phyloP scores from a whole-genome alignment of 2,113 vertebrate genomes.

The Paraplagusia blochii region DNA sequence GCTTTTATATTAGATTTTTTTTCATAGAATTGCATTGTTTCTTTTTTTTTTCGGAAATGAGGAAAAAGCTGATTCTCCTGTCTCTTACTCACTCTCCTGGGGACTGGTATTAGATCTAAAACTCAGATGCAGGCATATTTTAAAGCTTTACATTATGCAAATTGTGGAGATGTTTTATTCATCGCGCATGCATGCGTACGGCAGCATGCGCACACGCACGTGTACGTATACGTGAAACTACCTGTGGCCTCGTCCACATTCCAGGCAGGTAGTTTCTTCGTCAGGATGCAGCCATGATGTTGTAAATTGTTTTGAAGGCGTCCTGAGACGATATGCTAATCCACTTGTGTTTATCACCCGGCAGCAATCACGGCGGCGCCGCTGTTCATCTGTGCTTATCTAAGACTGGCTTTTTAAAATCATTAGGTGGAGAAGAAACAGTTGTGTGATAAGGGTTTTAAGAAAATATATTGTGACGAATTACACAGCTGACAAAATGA shows the following conservation, averaged over 20 bases:
- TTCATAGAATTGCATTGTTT: slow-evolving; percentile 55
- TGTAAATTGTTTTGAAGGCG: slow-evolving; percentile 66
- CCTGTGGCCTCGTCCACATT: slow-evolving; percentile 59
- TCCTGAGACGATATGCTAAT: slow-evolving; percentile 64
- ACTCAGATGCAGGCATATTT: slow-evolving; percentile 61
- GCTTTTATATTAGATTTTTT: slow-evolving; percentile 78
- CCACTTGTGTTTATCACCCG: slow-evolving; percentile 64
- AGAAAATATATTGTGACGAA: slow-evolving; percentile 50
- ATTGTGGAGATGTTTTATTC: slow-evolving; percentile 76
- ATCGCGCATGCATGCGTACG: slow-evolving; percentile 26
- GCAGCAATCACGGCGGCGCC: slow-evolving; percentile 55
- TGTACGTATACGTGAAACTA: slow-evolving; percentile 27
- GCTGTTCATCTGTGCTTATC: slow-evolving; percentile 63
- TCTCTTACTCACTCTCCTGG: slow-evolving; percentile 39
- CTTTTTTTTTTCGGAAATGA: slow-evolving; percentile 49
- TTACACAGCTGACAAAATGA: slow-evolving; percentile 41
- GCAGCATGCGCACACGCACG: neutral
- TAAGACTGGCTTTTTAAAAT: slow-evolving; percentile 64
- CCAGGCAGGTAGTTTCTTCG: slow-evolving; percentile 24
- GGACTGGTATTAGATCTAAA: slow-evolving; percentile 67
- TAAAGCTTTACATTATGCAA: slow-evolving; percentile 72
- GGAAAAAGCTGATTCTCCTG: slow-evolving; percentile 38
- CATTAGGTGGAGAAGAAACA: slow-evolving; percentile 60
- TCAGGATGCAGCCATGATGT: slow-evolving; percentile 57
- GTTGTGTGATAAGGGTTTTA: slow-evolving; percentile 60